Conservation (phyloP, 2,113 vertebrate species). For the Petromus typicus region DNA sequence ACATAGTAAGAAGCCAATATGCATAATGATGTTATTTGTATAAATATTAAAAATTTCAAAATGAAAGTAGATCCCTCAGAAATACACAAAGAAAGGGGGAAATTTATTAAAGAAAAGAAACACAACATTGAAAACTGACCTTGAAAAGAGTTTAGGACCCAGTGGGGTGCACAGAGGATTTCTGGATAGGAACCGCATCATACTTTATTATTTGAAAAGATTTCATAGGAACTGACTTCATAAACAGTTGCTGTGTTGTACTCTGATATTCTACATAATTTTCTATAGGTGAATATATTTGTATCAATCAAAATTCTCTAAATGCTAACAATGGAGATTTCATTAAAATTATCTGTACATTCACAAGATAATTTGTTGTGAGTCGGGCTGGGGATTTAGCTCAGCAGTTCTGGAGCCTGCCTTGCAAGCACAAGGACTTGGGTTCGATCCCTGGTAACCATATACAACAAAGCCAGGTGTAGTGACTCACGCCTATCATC, state of each 20-base stretch:
- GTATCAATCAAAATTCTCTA: neutral
- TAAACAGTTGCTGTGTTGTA: neutral
- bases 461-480: too few species aligned
- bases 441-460: too few species aligned
- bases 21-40: neutral
- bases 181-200: neutral
- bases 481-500: too few species aligned
- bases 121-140: neutral
- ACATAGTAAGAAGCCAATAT: neutral
- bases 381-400: too few species aligned
- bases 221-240: neutral
- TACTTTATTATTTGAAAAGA: neutral
- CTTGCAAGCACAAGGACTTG: too few species aligned
- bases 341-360: conserved; percentile 1
- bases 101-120: neutral
- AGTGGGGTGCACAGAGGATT: neutral
- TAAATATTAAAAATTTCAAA: conserved; percentile 8
- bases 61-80: neutral
- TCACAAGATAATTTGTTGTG: neutral
- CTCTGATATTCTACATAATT: neutral
- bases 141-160: neutral
- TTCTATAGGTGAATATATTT: neutral
- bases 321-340: neutral
- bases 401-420: too few species aligned
- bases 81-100: neutral